These are phyloP conservation scores for Trididemnum miniatum DNA, from an alignment of 23 tunicate species.

Conservation along the genomic window DNA sequence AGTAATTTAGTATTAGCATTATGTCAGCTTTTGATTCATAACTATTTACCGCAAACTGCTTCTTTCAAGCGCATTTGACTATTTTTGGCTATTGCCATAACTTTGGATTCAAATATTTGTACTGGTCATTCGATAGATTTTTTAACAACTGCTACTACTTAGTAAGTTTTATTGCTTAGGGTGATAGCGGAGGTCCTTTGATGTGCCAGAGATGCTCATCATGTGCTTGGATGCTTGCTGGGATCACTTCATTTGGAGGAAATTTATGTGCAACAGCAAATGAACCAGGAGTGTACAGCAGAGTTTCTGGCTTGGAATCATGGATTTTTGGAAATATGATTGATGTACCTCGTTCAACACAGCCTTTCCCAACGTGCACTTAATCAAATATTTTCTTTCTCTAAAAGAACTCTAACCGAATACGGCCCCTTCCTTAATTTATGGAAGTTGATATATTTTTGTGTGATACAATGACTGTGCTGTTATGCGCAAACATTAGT, in stretches of 20 bases:
- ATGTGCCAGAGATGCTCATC: constrained; percentile 40
- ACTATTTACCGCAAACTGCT: too few species aligned
- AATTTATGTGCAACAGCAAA: not conserved
- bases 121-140: not conserved
- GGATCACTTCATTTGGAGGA: constrained; percentile 9
- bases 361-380: not conserved
- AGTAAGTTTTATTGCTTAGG: not conserved
- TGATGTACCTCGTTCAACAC: not conserved
- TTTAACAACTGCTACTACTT: not conserved
- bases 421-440: too few species aligned
- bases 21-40: too few species aligned
- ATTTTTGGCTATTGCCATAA: too few species aligned
- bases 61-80: too few species aligned
- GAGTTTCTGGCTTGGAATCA: not conserved
- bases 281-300: constrained; percentile 20
- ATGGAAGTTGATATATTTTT: too few species aligned
- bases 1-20: too few species aligned
- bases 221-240: constrained; percentile 9
- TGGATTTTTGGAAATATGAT: not conserved
- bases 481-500: too few species aligned
- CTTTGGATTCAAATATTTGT: too few species aligned
- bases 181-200: constrained; percentile 39
- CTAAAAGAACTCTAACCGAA: too few species aligned
- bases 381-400: too few species aligned
- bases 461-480: too few species aligned